These are phyloP conservation scores for Apodemus speciosus DNA, from an alignment of 2,113 vertebrate genomes.

Conservation along the genomic window DNA sequence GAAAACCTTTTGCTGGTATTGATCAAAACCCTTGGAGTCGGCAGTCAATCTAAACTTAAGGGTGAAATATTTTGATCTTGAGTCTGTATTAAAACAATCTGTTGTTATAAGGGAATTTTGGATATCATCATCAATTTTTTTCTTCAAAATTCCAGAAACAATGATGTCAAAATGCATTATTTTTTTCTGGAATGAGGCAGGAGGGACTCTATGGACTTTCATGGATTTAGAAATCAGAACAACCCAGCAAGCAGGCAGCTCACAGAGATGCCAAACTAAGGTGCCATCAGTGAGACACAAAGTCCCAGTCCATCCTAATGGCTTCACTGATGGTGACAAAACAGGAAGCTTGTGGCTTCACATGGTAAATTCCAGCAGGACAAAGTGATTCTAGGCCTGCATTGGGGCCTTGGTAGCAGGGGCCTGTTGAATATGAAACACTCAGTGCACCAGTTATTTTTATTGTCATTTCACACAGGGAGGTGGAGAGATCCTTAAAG, in stretches of 20 bases:
- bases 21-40: constrained; percentile 65
- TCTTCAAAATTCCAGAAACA: constrained; percentile 62
- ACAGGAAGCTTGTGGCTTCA: constrained; percentile 67
- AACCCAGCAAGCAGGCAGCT: constrained; percentile 65
- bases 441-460: neutral
- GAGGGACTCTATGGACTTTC: constrained; percentile 45
- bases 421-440: too few relatives aligned
- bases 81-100: constrained; percentile 50
- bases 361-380: neutral
- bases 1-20: constrained; percentile 65
- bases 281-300: constrained; percentile 48
- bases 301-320: constrained; percentile 23
- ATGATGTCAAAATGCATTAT: constrained; percentile 21
- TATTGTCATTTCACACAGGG: neutral
- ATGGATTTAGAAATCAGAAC: constrained; percentile 64
- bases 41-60: constrained; percentile 32
- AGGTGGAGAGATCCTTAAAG: neutral
- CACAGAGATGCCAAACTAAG: constrained; percentile 65
- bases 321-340: constrained; percentile 28
- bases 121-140: constrained; percentile 40
- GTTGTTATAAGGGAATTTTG: neutral
- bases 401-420: neutral
- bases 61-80: constrained; percentile 33
- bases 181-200: constrained; percentile 42
- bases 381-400: neutral